These are phyloP conservation scores for Delichon dasypus DNA, from an alignment of 2,797 vertebrate genomes.

Conservation along the genomic window DNA sequence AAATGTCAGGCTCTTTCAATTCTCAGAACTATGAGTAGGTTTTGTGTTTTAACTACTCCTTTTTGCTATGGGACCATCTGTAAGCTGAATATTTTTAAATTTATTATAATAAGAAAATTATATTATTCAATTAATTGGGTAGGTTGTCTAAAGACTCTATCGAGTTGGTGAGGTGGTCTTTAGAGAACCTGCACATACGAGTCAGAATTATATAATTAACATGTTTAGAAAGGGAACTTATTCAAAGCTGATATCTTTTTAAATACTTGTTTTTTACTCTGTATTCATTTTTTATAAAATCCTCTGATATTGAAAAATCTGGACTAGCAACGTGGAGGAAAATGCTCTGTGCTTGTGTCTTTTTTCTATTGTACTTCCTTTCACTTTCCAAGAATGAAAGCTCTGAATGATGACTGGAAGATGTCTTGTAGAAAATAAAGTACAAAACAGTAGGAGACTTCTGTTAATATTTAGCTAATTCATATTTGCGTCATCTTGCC, in stretches of 20 bases:
- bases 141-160: not conserved
- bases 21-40: not conserved
- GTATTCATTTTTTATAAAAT: not conserved
- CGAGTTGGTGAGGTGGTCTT: not conserved
- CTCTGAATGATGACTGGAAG: not conserved
- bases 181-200: not conserved
- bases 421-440: not conserved
- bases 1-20: constrained; percentile 18
- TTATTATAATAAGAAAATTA: not conserved
- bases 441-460: not conserved
- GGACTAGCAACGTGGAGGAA: not conserved
- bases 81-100: not conserved
- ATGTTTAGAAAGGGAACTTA: not conserved
- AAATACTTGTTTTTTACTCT: not conserved
- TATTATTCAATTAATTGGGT: not conserved
- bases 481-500: not conserved
- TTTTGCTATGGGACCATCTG: not conserved
- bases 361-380: not conserved
- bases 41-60: constrained; percentile 5
- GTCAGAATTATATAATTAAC: not conserved
- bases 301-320: not conserved
- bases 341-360: not conserved
- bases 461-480: not conserved
- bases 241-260: not conserved
- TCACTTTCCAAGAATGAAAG: not conserved